These are phyloP conservation scores for Neotoma lepida DNA, from an alignment of 2,113 vertebrate species.

Conservation along the genomic window DNA sequence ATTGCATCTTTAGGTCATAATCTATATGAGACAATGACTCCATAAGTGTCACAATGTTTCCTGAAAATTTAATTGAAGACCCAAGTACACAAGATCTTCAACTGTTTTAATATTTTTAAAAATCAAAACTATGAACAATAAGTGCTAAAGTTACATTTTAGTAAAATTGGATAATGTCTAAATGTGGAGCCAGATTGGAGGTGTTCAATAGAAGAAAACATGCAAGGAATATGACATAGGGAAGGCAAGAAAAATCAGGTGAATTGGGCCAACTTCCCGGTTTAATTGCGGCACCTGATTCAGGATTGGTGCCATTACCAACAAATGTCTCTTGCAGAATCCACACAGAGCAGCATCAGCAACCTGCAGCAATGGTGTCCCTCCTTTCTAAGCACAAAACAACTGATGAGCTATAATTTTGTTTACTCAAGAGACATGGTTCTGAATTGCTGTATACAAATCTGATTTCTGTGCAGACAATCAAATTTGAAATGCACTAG, in stretches of 20 bases:
- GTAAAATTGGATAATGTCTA: slow-evolving; percentile 1
- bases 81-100: slow-evolving; percentile 11
- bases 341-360: neutral
- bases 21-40: neutral
- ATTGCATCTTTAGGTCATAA: slow-evolving; percentile 52
- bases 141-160: slow-evolving; percentile 4
- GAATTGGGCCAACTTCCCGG: neutral
- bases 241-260: neutral
- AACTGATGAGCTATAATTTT: slow-evolving; percentile 56
- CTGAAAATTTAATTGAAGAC: neutral
- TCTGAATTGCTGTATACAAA: slow-evolving; percentile 48
- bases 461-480: slow-evolving; percentile 47
- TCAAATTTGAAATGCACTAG: slow-evolving; percentile 49
- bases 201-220: neutral
- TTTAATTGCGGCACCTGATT: neutral
- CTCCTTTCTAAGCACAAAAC: slow-evolving; percentile 29
- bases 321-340: neutral
- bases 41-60: neutral
- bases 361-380: neutral
- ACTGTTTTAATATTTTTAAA: neutral
- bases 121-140: slow-evolving; percentile 24
- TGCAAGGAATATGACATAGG: neutral
- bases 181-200: neutral
- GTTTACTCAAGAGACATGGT: slow-evolving; percentile 59
- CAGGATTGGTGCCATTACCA: neutral